Evolutionary conservation across 2,113 vertebrate genomes (phyloP).

Genomic region (Plecturocebus donacophilus): DNA sequence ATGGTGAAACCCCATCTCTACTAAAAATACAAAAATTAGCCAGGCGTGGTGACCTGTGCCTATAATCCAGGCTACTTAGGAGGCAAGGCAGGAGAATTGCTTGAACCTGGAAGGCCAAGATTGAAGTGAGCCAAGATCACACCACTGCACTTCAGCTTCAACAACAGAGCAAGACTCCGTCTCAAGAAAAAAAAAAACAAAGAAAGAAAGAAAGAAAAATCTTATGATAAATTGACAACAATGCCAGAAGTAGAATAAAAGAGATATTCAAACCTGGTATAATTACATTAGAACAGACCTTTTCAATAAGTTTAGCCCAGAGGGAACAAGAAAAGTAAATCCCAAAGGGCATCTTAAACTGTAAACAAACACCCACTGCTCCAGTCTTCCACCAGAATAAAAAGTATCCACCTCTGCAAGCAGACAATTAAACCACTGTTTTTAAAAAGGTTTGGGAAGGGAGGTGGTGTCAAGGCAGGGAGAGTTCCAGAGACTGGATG

Average conservation of each 20-base stretch:
- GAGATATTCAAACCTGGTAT: conserved; percentile 38
- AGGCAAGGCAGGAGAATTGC: too few relatives aligned
- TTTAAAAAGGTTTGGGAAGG: neutral
- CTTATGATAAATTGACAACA: neutral
- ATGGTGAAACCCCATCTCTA: too few relatives aligned
- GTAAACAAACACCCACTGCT: conserved; percentile 59
- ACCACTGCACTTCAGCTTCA: too few relatives aligned
- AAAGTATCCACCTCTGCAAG: conserved; percentile 41
- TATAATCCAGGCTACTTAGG: too few relatives aligned
- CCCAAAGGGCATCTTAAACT: conserved; percentile 40
- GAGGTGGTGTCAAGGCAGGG: neutral
- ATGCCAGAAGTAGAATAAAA: conserved; percentile 42
- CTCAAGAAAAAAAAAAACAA: too few relatives aligned
- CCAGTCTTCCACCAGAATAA: conserved; percentile 38
- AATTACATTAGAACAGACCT: neutral
- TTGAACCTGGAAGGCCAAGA: too few relatives aligned
- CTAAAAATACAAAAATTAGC: too few relatives aligned
- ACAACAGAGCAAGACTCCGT: too few relatives aligned
- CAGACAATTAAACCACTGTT: conserved; percentile 49
- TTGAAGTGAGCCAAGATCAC: too few relatives aligned
- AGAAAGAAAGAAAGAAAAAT: neutral
- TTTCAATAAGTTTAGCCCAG: conserved; percentile 35
- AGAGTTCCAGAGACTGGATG: neutral
- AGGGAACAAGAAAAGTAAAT: conserved; percentile 45
- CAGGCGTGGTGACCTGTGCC: too few relatives aligned